Conservation (phyloP, 2,113 vertebrate genomes). For the Campylorhamphus procurvoides region DNA sequence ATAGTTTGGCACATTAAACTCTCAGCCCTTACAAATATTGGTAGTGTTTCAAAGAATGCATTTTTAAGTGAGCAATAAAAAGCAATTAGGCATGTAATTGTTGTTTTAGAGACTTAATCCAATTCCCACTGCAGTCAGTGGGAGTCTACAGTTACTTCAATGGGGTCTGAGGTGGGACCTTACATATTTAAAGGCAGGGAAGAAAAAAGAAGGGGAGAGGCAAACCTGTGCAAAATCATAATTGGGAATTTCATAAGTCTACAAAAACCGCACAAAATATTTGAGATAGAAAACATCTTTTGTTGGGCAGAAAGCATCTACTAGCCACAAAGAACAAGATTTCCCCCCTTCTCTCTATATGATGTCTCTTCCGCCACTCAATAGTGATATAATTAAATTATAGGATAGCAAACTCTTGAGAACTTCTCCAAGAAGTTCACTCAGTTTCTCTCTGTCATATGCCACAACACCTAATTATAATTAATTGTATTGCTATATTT, state of each 20-base stretch:
- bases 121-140: conserved; percentile 27
- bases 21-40: conserved; percentile 48
- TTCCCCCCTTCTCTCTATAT: rapidly evolving
- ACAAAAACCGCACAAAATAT: neutral
- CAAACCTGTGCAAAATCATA: neutral
- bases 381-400: neutral
- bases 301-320: neutral
- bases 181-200: neutral
- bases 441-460: neutral
- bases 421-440: neutral
- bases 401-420: neutral
- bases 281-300: neutral
- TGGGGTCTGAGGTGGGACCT: neutral
- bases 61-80: conserved; percentile 67
- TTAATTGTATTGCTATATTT: neutral
- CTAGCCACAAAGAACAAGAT: neutral
- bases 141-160: neutral
- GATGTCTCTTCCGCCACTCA: neutral
- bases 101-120: conserved; percentile 49
- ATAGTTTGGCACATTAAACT: conserved; percentile 34
- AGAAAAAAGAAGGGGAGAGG: neutral
- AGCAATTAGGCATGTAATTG: conserved; percentile 64
- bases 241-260: neutral
- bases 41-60: conserved; percentile 58
- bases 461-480: neutral